These are phyloP conservation scores for Cryptosula pallasiana DNA, from an alignment of 2,888 invertebrate genomes.

Conservation along the genomic window DNA sequence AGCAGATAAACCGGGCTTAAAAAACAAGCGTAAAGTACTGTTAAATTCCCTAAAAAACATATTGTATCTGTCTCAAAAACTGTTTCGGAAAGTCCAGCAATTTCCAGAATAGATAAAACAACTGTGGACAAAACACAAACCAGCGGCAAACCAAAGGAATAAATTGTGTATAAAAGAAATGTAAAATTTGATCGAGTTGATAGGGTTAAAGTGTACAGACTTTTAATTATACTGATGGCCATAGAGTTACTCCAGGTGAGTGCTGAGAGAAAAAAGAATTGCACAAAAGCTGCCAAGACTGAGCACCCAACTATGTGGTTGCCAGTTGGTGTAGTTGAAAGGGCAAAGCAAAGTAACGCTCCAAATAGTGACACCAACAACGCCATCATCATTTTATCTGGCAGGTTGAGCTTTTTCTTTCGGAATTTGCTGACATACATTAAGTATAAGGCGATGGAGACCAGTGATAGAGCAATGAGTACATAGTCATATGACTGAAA, in stretches of 20 bases:
- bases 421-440: not conserved
- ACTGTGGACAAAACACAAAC: not conserved
- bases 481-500: too few species aligned
- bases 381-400: conserved; percentile 7
- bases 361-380: not conserved
- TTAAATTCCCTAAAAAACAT: not conserved
- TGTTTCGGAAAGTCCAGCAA: not conserved
- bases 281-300: not conserved
- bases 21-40: not conserved
- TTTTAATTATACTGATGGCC: not conserved
- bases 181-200: not conserved
- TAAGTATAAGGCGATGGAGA: not conserved
- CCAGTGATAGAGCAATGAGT: too few species aligned
- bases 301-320: not conserved
- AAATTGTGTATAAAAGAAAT: not conserved
- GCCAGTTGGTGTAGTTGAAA: not conserved
- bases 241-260: conserved; percentile 18
- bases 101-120: not conserved
- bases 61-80: not conserved
- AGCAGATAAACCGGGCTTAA: not conserved
- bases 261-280: conserved; percentile 12
- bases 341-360: not conserved
- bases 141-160: not conserved
- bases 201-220: not conserved
- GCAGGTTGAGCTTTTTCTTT: not conserved